Conservation (phyloP, 2,888 invertebrate species). For the Odontocolon sp. region DNA sequence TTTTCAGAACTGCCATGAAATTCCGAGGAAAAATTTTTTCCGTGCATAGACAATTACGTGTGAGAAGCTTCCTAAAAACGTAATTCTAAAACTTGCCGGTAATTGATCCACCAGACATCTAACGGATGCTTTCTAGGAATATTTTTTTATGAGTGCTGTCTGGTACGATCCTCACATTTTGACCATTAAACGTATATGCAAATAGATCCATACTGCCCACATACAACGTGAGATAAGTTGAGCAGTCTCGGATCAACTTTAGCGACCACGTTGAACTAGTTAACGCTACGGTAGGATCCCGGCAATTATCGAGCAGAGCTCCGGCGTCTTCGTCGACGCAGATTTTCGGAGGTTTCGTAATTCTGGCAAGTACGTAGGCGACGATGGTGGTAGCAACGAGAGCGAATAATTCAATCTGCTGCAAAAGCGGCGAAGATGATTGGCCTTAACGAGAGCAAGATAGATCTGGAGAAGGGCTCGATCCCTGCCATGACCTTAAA, state of each 20-base stretch:
- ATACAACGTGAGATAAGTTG: neutral
- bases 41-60: too few species aligned
- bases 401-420: neutral
- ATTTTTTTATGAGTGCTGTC: too few species aligned
- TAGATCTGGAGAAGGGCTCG: neutral
- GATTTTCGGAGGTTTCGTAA: neutral
- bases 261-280: neutral
- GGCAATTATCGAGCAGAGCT: slow-evolving; percentile 1
- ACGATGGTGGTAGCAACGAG: neutral
- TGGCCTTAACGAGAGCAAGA: slow-evolving; percentile 7
- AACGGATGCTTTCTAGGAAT: too few species aligned
- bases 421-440: slow-evolving; percentile 3
- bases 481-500: slow-evolving; percentile 5
- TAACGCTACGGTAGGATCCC: neutral
- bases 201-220: too few species aligned
- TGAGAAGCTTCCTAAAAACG: too few species aligned
- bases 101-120: too few species aligned
- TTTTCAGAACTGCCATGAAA: too few species aligned
- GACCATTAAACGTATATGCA: too few species aligned
- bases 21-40: too few species aligned
- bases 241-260: slow-evolving; percentile 4
- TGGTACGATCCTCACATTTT: too few species aligned
- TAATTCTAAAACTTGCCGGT: too few species aligned
- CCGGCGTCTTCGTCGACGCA: neutral
- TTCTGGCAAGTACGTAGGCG: neutral